Evolutionary conservation across 2,797 vertebrate genomes (phyloP).

Genomic region (Lacerta bilineata): DNA sequence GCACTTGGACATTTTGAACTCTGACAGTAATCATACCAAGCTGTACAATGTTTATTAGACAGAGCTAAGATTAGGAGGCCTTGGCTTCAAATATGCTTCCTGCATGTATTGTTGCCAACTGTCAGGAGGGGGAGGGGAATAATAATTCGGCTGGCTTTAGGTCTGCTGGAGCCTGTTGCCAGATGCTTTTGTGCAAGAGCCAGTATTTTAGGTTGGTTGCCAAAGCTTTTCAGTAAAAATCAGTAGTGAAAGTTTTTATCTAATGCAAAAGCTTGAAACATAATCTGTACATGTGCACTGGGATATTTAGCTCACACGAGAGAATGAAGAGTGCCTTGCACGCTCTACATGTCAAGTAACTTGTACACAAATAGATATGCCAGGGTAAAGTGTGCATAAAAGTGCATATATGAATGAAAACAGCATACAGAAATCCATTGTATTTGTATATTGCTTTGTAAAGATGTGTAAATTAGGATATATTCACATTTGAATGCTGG

Average conservation of each 20-base stretch:
- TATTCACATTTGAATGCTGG: no score
- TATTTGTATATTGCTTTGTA: no score
- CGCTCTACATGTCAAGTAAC: background rate
- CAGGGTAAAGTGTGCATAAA: no score
- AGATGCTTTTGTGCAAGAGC: background rate
- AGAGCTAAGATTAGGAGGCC: background rate
- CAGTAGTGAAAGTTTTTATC: background rate
- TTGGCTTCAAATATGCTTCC: background rate
- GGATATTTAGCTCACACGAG: background rate
- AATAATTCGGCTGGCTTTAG: background rate
- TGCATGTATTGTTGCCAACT: background rate
- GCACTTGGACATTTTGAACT: background rate
- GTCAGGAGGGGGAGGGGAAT: background rate
- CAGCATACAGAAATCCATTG: no score
- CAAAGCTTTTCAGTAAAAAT: background rate
- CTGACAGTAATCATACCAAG: conserved; percentile 8
- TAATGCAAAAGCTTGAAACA: no score
- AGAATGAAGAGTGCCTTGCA: background rate
- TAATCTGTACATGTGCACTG: no score
- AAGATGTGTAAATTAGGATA: no score
- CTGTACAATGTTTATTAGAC: no score
- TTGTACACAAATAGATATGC: no score
- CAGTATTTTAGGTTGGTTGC: background rate
- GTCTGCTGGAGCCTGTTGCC: background rate
- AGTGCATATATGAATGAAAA: no score